phyloP scores from a whole-genome alignment of 2,113 vertebrate species.

The Pardalotus punctatus region DNA sequence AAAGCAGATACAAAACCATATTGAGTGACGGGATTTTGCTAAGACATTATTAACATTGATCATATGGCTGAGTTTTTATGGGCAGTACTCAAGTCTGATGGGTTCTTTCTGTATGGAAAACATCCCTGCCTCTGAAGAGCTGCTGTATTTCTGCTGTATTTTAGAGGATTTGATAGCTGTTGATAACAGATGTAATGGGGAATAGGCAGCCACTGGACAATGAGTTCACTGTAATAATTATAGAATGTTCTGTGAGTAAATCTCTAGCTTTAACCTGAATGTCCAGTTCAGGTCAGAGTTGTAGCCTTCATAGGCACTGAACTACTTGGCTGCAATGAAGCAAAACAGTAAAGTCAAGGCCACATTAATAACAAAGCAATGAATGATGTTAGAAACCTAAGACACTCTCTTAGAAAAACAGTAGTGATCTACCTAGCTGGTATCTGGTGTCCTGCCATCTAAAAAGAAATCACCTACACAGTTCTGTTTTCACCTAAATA shows the following conservation, averaged over 20 bases:
- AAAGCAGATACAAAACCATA: constrained; percentile 6
- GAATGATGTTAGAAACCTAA: neutral
- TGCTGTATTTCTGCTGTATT: neutral
- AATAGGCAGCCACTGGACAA: neutral
- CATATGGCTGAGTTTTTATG: neutral
- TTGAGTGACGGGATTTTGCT: neutral
- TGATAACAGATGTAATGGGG: constrained; percentile 17
- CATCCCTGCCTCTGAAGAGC: neutral
- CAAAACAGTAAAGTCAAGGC: neutral
- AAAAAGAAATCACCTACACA: neutral
- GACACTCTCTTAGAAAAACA: neutral
- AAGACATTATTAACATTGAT: neutral
- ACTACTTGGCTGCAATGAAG: neutral
- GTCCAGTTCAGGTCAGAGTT: neutral
- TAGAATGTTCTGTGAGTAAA: neutral
- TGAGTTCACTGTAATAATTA: neutral
- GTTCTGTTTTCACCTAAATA: neutral
- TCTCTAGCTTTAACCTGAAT: neutral
- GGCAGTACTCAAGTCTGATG: neutral
- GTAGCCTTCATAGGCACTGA: neutral
- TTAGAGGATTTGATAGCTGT: neutral
- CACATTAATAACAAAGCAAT: neutral
- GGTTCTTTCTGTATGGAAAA: neutral
- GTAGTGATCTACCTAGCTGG: neutral
- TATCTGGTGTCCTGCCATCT: neutral